These are phyloP conservation scores for Loris lydekkerianus DNA, from an alignment of 2,797 vertebrate genomes.

Conservation along the genomic window DNA sequence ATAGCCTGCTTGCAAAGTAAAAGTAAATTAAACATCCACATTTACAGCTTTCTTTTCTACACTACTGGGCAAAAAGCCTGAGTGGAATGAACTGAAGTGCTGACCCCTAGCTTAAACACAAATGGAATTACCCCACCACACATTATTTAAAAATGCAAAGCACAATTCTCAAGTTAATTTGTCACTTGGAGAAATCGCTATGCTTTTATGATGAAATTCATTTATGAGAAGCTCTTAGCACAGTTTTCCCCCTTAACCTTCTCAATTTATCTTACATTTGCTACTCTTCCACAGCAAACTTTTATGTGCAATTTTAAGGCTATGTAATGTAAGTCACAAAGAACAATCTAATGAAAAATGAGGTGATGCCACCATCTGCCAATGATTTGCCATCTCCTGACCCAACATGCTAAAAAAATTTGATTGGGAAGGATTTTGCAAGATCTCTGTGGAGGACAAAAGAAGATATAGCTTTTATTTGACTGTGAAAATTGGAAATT, in stretches of 20 bases:
- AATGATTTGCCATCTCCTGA: conserved; percentile 63
- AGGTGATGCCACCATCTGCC: conserved; percentile 48
- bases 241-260: conserved; percentile 82
- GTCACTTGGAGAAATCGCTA: conserved; percentile 85
- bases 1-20: not conserved
- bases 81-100: conserved; percentile 5
- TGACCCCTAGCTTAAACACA: conserved; percentile 74
- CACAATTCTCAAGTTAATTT: conserved; percentile 83
- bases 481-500: conserved; percentile 38
- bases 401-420: conserved; percentile 57
- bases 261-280: conserved; percentile 86
- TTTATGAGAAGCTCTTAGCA: conserved; percentile 81
- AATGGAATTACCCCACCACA: conserved; percentile 48
- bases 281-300: conserved; percentile 80
- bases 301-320: conserved; percentile 76
- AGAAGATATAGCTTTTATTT: conserved; percentile 46
- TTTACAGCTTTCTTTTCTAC: conserved; percentile 48
- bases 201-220: conserved; percentile 82
- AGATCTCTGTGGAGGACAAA: conserved; percentile 16
- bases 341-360: conserved; percentile 74
- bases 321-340: conserved; percentile 74
- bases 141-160: conserved; percentile 86
- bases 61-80: conserved; percentile 1
- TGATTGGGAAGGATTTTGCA: conserved; percentile 16
- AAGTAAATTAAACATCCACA: conserved; percentile 65